Base-by-base conservation (phyloP, 2,888 invertebrate species). In the Drosophila dives region DNA sequence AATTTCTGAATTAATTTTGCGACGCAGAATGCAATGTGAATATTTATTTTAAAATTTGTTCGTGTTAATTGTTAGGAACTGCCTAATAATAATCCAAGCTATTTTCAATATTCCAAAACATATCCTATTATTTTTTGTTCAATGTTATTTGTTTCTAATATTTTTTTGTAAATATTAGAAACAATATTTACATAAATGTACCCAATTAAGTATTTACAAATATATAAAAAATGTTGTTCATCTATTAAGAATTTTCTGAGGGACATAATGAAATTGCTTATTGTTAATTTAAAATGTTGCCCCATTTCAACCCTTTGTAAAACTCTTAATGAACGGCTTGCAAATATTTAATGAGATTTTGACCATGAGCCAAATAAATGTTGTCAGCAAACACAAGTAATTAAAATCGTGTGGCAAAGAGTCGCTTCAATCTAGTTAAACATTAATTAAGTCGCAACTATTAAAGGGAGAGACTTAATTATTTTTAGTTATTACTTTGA, bases 301-400 rank as follows among this genome's bases (percentile, higher is more conserved):
- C 4, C 45, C 23, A 23, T 17, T 53, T 34, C 23, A 6, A 23
- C 53, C 23, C 23, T 5, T 23, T 26, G 50, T 33, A 20, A 23
- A n/a, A 40, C 32, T 33, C 49, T 54, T 32, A 59, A 33, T 15
- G 4, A 58, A 33, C 23, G 45, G 34, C 10, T 60, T 48, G 32
- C 45, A 61, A 32, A 33, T 56, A 70, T 75, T 81, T 84, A 73
- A 84, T 75, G 70, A 75, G 72, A 66, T 63, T 60, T 60, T 78
- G 81, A 38, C 75, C 70, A 69, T 74, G 80, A 83, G 80, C 70
- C 61, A 64, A 51, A 50, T 55, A 38, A 61, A 17, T 53, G 11
- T 23, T 17, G 42, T 36, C 59, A 45, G 33, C 34, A 62, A 65
- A 45, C n/a, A 68, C 68, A 73, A 70, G 59, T 38, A 12, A 55